phyloP scores from a whole-genome alignment of 2,113 vertebrate species.

The Lasiurus borealis region DNA sequence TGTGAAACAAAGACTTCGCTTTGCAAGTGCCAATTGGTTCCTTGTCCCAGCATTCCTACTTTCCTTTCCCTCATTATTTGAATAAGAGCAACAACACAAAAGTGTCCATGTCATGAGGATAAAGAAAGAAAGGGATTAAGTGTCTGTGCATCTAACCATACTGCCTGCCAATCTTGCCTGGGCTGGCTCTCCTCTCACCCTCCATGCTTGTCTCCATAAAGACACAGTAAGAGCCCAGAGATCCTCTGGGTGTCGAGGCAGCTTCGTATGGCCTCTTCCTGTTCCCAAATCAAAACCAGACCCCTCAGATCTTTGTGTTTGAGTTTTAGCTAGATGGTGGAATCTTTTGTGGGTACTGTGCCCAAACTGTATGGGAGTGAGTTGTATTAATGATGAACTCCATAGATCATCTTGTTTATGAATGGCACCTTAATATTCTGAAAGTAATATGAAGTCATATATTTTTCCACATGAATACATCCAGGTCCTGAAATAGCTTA shows the following conservation, averaged over 20 bases:
- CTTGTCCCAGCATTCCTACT: neutral
- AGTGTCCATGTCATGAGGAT: neutral
- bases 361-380: conserved; percentile 83
- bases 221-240: neutral
- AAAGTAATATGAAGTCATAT: conserved; percentile 81
- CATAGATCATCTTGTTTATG: conserved; percentile 82
- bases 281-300: conserved; percentile 81
- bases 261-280: conserved; percentile 11
- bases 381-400: conserved; percentile 83
- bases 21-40: neutral
- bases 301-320: conserved; percentile 77
- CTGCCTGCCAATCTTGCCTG: neutral
- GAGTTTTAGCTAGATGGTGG: conserved; percentile 54
- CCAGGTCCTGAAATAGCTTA: conserved; percentile 80
- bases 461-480: conserved; percentile 83
- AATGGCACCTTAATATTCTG: conserved; percentile 86
- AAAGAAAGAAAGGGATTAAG: neutral
- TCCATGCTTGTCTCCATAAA: neutral
- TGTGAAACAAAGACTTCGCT: neutral
- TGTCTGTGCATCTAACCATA: too few species aligned
- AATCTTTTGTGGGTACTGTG: conserved; percentile 64
- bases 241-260: neutral
- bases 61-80: neutral
- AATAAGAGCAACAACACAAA: neutral
- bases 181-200: neutral